A percentile compares a stretch with the other conserved stretches of the same genome.
Conservation (phyloP, 2,888 invertebrate genomes). For the Furcula furcula region DNA sequence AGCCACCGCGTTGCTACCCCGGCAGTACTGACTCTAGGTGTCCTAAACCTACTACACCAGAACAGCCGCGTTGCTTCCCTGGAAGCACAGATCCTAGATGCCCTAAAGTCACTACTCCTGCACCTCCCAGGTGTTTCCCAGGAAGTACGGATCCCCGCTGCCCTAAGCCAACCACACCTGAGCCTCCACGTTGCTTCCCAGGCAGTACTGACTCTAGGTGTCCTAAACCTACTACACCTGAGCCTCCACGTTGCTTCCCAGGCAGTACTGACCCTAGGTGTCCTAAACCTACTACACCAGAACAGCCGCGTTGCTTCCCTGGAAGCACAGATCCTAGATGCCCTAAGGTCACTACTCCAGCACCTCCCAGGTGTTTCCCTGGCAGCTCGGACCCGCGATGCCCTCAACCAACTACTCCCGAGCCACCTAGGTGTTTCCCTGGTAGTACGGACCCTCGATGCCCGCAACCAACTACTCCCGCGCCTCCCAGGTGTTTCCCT, state of each 20-base stretch:
- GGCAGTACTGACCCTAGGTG: slow-evolving; percentile 34
- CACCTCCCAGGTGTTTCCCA: slow-evolving; percentile 28
- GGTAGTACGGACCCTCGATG: slow-evolving; percentile 29
- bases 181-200: background rate
- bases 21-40: slow-evolving; percentile 22
- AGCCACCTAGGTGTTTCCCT: slow-evolving; percentile 23
- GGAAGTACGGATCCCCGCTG: slow-evolving; percentile 29
- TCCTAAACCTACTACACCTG: slow-evolving; percentile 25
- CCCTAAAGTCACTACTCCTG: slow-evolving; percentile 22
- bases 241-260: slow-evolving; percentile 30
- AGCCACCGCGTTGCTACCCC: slow-evolving; percentile 1
- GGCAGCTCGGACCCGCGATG: slow-evolving; percentile 29
- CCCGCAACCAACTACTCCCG: slow-evolving; percentile 23
- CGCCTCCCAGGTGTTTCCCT: slow-evolving; percentile 1
- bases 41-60: slow-evolving; percentile 20
- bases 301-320: slow-evolving; percentile 32
- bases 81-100: slow-evolving; percentile 37
- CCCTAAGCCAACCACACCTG: slow-evolving; percentile 39
- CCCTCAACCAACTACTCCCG: slow-evolving; percentile 25
- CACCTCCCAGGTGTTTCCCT: slow-evolving; percentile 34
- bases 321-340: slow-evolving; percentile 48
- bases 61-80: slow-evolving; percentile 1
- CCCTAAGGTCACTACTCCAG: slow-evolving; percentile 34
- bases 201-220: slow-evolving; percentile 42
- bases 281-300: slow-evolving; percentile 40